Evolutionary conservation across 2,113 vertebrate genomes (phyloP).

Genomic region (Phalacrocorax pelagicus): DNA sequence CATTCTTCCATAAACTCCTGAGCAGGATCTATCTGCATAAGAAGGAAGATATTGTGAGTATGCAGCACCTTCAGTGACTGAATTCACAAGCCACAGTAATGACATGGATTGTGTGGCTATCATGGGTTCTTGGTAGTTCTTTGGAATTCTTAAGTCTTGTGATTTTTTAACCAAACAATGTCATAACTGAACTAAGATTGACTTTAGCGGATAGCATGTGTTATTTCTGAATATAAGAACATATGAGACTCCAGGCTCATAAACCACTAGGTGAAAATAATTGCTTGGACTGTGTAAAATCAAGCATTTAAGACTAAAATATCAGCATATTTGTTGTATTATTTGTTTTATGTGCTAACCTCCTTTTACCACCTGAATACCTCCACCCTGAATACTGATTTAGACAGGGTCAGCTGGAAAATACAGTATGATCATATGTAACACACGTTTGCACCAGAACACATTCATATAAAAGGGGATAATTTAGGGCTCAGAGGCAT

Average conservation of each 20-base stretch:
- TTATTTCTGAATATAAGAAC: background rate
- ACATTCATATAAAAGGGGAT: background rate
- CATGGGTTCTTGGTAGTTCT: background rate
- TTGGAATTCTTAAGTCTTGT: background rate
- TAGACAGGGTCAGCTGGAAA: background rate
- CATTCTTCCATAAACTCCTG: background rate
- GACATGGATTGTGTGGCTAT: background rate
- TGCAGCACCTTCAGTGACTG: background rate
- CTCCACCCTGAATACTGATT: background rate
- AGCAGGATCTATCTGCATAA: background rate
- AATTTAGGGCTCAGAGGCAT: background rate
- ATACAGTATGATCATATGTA: background rate
- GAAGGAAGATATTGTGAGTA: background rate
- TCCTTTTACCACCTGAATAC: background rate
- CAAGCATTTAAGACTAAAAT: background rate
- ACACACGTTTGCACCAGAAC: background rate
- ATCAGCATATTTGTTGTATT: background rate
- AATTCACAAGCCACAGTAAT: background rate
- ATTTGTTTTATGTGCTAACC: background rate
- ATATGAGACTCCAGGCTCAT: background rate
- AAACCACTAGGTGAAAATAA: background rate
- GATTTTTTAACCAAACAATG: background rate
- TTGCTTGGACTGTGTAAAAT: background rate
- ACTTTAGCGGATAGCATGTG: background rate
- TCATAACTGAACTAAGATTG: background rate